A percentile compares a stretch with the other conserved stretches of the same genome.
phyloP scores from a whole-genome alignment of 2,888 invertebrate species.

The Sepioteuthis lessoniana region DNA sequence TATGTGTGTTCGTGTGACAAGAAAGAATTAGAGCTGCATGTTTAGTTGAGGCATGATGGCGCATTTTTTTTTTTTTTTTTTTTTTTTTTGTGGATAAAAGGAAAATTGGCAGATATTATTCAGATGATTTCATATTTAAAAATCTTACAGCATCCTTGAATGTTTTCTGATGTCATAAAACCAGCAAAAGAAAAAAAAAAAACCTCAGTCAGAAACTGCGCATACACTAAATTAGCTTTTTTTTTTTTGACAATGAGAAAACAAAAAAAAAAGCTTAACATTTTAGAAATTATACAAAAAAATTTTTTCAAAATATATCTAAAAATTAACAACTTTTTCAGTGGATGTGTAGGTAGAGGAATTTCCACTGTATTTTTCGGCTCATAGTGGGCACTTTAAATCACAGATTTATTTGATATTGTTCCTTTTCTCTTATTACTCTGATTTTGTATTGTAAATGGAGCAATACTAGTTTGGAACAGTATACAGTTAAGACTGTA shows the following conservation, averaged over 20 bases:
- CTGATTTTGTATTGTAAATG: neutral
- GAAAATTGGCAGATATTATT: slow-evolving; percentile 1
- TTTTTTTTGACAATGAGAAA: neutral
- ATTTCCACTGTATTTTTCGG: neutral
- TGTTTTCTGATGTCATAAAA: neutral
- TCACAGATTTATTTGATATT: slow-evolving; percentile 18
- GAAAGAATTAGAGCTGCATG: neutral
- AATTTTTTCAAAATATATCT: neutral
- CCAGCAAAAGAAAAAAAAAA: neutral
- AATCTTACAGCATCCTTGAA: neutral
- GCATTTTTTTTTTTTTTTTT: neutral
- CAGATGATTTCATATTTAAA: neutral
- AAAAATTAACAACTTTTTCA: neutral
- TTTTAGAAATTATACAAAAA: too few species aligned
- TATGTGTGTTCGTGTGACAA: neutral
- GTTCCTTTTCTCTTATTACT: neutral
- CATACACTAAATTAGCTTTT: neutral
- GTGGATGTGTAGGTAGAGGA: neutral
- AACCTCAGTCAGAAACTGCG: neutral
- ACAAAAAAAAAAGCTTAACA: neutral
- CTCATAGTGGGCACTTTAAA: neutral
- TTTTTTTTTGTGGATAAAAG: neutral
- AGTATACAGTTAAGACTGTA: neutral
- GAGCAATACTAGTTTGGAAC: slow-evolving; percentile 33
- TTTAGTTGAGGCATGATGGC: slow-evolving; percentile 33